Evolutionary conservation across 1,140 invertebrate genomes (phyloP).

Genomic region (Ceratitis capitata): DNA sequence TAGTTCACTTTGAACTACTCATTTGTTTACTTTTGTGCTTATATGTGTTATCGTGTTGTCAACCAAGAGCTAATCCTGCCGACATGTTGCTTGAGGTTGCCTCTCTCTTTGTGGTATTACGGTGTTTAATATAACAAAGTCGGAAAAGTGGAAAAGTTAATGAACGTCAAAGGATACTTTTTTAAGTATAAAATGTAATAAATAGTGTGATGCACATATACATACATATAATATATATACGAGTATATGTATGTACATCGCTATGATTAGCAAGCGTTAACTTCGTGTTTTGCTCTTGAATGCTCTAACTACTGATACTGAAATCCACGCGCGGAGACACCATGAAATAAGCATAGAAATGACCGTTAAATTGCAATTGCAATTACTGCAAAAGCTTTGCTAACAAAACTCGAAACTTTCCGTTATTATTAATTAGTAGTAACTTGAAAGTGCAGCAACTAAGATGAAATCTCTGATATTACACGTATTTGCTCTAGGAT

Average conservation of each 20-base stretch:
- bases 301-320: too few relatives aligned
- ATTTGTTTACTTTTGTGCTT: background rate
- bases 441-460: background rate
- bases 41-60: too few relatives aligned
- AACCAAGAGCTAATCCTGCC: slow-evolving; percentile 9
- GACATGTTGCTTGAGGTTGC: background rate
- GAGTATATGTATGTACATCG: too few relatives aligned
- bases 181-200: too few relatives aligned
- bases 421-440: background rate
- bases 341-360: background rate
- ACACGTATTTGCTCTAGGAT: background rate
- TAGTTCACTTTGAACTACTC: background rate
- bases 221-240: too few relatives aligned
- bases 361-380: background rate
- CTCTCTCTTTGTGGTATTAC: background rate
- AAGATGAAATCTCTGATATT: background rate
- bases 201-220: too few relatives aligned
- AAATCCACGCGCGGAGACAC: too few relatives aligned
- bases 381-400: background rate
- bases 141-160: slow-evolving; percentile 14
- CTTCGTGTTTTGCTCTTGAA: too few relatives aligned
- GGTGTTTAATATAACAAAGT: background rate
- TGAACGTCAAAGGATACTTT: background rate
- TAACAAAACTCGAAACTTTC: too few relatives aligned
- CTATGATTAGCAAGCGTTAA: too few relatives aligned